Conservation (phyloP, 2,888 invertebrate genomes). For the Cantharis rustica region DNA sequence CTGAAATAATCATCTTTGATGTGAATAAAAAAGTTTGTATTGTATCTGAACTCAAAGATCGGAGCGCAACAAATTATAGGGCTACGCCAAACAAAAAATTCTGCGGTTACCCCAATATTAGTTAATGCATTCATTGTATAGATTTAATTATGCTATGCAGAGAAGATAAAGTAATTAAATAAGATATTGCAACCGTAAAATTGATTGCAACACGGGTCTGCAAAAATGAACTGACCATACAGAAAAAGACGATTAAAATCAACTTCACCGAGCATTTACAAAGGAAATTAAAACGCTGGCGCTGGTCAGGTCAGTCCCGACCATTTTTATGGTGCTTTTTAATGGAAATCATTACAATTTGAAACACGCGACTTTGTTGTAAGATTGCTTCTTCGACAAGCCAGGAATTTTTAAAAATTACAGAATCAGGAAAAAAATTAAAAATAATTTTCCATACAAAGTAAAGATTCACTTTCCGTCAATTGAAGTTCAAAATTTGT, state of each 20-base stretch:
- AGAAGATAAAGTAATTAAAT: neutral
- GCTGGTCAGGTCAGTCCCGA: neutral
- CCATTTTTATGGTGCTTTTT: neutral
- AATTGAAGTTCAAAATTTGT: neutral
- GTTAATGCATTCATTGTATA: neutral
- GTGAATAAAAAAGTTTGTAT: neutral
- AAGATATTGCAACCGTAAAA: neutral
- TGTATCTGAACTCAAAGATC: neutral
- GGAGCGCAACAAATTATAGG: neutral
- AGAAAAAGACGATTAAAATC: neutral
- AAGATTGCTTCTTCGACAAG: too few species aligned
- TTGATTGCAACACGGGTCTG: neutral
- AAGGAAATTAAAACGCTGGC: neutral
- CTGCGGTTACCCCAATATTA: neutral
- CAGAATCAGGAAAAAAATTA: neutral
- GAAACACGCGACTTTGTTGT: neutral
- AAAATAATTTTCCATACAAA: neutral
- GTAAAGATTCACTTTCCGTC: neutral
- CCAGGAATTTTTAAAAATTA: too few species aligned
- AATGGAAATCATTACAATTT: neutral
- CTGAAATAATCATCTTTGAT: too few species aligned
- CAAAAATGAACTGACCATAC: neutral
- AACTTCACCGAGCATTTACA: neutral
- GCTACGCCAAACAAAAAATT: neutral
- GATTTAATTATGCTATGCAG: neutral